phyloP scores from a whole-genome alignment of 1,140 invertebrate species.

The Trinorchestia longiramus region DNA sequence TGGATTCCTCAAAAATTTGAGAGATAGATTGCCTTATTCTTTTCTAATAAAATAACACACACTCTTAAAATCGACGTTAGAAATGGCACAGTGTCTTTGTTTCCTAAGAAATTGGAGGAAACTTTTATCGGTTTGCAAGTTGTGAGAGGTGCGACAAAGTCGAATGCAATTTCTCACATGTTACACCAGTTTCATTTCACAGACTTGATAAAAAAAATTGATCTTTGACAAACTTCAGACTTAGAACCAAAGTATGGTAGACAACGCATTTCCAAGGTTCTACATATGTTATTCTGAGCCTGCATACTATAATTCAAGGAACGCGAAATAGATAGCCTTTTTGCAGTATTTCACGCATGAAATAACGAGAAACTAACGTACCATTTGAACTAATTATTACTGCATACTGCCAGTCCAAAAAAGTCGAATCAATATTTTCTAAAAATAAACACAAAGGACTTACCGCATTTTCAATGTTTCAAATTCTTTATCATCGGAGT shows the following conservation, averaged over 20 bases:
- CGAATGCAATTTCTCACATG: no score
- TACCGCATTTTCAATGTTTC: background rate
- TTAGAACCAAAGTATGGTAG: no score
- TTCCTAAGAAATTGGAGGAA: background rate
- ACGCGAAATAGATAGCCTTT: background rate
- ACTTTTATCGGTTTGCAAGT: background rate
- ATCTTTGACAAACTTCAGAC: no score
- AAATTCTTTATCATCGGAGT: constrained; percentile 15
- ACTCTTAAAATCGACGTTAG: background rate
- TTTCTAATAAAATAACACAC: background rate
- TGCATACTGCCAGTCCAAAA: background rate
- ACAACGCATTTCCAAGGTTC: no score
- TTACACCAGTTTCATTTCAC: no score
- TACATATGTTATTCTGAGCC: background rate
- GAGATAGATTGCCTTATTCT: no score
- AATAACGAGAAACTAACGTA: background rate
- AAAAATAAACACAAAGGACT: background rate
- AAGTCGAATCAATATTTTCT: background rate
- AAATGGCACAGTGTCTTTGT: background rate
- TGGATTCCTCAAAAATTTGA: background rate
- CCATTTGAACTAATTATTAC: background rate
- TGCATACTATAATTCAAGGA: background rate
- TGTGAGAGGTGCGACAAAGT: background rate
- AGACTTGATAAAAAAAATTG: no score
- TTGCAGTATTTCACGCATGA: background rate